A percentile compares a stretch with the other conserved stretches of the same genome.
Conservation (phyloP, 2,888 invertebrate species). For the Mellilla xanthometata region DNA sequence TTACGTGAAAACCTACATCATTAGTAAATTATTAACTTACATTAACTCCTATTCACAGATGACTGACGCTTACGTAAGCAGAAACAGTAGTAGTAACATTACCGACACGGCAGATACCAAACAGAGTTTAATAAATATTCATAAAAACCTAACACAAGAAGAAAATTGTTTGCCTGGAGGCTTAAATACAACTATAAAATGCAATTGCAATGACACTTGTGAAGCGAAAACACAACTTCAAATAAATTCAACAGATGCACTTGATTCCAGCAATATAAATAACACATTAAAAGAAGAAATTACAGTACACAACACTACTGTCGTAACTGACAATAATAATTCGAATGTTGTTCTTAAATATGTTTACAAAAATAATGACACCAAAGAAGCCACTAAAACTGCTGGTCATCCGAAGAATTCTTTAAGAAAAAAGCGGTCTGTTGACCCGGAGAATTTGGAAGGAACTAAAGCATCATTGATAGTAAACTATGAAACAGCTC, state of each 20-base stretch:
- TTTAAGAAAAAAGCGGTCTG: conserved; percentile 54
- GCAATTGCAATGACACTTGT: conserved; percentile 27
- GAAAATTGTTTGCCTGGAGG: neutral
- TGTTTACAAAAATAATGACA: conserved; percentile 53
- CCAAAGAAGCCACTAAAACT: conserved; percentile 36
- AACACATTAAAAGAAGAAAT: conserved; percentile 15
- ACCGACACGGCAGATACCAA: conserved; percentile 13
- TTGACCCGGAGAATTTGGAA: conserved; percentile 16
- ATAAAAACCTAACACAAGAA: conserved; percentile 13
- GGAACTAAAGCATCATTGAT: conserved; percentile 44
- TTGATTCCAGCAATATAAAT: conserved; percentile 8
- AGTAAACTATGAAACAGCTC: conserved; percentile 57
- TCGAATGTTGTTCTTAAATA: conserved; percentile 57
- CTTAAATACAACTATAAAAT: conserved; percentile 6
- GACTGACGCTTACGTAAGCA: conserved; percentile 50
- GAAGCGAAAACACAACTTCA: conserved; percentile 8
- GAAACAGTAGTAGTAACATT: conserved; percentile 30
- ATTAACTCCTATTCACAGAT: conserved; percentile 50
- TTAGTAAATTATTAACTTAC: neutral
- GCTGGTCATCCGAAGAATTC: conserved; percentile 59
- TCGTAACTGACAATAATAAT: conserved; percentile 20
- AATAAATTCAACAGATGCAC: neutral
- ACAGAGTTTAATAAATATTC: conserved; percentile 6
- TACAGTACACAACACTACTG: conserved; percentile 26
- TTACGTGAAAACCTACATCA: neutral